phyloP scores from a whole-genome alignment of 2,888 invertebrate genomes.

The Eristalinus aeneus region DNA sequence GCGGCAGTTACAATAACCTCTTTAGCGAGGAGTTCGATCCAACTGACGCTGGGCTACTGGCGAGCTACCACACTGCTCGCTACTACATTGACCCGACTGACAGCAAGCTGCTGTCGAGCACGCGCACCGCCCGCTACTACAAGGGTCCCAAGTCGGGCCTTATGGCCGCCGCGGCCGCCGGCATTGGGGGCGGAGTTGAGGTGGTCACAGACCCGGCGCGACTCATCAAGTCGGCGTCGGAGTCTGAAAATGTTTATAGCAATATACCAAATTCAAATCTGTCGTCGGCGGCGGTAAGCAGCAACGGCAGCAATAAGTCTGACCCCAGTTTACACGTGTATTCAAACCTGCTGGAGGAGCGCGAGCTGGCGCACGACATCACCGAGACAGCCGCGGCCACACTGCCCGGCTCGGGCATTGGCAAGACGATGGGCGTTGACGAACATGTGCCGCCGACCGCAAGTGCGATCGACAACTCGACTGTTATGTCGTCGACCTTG shows the following conservation, averaged over 20 bases:
- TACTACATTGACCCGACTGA: constrained; percentile 65
- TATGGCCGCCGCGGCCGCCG: constrained; percentile 62
- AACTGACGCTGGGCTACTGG: constrained; percentile 58
- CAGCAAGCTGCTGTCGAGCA: constrained; percentile 59
- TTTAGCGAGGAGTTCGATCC: constrained; percentile 78
- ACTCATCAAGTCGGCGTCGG: constrained; percentile 75
- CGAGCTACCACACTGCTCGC: constrained; percentile 64
- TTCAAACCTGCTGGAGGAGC: constrained; percentile 79
- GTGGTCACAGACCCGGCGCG: constrained; percentile 43
- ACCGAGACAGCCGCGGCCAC: constrained; percentile 37
- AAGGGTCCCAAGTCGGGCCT: constrained; percentile 70
- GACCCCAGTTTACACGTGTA: constrained; percentile 79
- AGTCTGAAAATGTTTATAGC: constrained; percentile 80
- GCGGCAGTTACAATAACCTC: constrained; percentile 80
- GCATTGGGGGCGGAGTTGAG: constrained; percentile 68
- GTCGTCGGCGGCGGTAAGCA: constrained; percentile 63
- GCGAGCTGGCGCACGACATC: constrained; percentile 72
- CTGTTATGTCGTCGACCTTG: constrained; percentile 77
- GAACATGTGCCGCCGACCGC: constrained; percentile 31
- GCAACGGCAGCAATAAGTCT: constrained; percentile 71
- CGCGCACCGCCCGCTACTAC: constrained; percentile 70
- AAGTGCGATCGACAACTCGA: constrained; percentile 40
- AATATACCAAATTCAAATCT: constrained; percentile 77
- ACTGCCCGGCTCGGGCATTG: constrained; percentile 42
- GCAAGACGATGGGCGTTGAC: constrained; percentile 59